Evolutionary conservation across 2,113 vertebrate genomes (phyloP).

Genomic region (Ammodytes dubius): DNA sequence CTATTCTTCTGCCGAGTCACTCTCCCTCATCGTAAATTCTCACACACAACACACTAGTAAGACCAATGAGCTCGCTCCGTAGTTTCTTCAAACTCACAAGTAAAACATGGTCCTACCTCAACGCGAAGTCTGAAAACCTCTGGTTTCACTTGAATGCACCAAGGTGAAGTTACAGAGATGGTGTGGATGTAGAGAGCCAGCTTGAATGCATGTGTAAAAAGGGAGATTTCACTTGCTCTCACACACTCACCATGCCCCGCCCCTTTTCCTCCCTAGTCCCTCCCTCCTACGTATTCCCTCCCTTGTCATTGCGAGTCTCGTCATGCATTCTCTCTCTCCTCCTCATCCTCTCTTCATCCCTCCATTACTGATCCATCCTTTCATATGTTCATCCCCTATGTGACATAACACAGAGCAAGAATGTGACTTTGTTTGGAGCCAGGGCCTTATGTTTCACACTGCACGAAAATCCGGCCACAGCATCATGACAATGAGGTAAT

Average conservation of each 20-base stretch:
- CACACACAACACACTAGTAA: neutral
- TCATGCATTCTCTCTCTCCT: constrained; percentile 14
- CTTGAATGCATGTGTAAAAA: constrained; percentile 65
- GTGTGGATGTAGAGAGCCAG: constrained; percentile 27
- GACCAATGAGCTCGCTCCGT: neutral
- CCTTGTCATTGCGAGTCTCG: constrained; percentile 28
- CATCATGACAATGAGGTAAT: constrained; percentile 27
- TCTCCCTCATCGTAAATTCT: neutral
- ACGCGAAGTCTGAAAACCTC: neutral
- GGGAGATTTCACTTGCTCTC: constrained; percentile 60
- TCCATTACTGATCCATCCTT: constrained; percentile 17
- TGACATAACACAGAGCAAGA: constrained; percentile 66
- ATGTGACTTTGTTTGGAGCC: constrained; percentile 53
- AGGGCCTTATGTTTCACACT: constrained; percentile 1
- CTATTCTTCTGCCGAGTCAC: neutral
- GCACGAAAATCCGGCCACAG: neutral
- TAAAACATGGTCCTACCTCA: constrained; percentile 70
- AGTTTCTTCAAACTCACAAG: neutral
- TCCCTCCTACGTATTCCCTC: constrained; percentile 54
- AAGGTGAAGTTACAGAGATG: constrained; percentile 1
- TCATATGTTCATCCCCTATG: constrained; percentile 57
- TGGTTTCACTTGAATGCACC: neutral
- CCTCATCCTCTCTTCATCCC: constrained; percentile 30
- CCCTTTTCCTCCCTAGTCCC: constrained; percentile 44
- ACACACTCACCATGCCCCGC: constrained; percentile 29